Percentiles rank a stretch among this genome's conserved stretches.
Conservation (phyloP, 2,113 vertebrate genomes). For the Pogonocichla stellata region DNA sequence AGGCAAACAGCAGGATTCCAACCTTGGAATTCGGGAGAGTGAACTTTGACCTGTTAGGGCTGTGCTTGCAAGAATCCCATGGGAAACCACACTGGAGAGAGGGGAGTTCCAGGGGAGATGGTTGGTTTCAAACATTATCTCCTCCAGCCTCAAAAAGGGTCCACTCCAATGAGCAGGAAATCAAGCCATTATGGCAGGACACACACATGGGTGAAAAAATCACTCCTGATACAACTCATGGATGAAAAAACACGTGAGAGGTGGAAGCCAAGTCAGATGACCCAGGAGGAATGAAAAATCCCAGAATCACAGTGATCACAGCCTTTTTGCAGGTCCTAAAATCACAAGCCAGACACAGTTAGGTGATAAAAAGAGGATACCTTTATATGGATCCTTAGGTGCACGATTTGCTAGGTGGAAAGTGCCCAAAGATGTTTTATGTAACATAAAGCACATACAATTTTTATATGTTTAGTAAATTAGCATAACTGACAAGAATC, state of each 20-base stretch:
- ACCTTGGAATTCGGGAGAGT: background rate
- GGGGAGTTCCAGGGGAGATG: background rate
- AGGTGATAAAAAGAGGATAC: background rate
- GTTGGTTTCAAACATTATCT: background rate
- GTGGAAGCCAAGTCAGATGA: background rate
- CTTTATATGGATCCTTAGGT: background rate
- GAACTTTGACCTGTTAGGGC: background rate
- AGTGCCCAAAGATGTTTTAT: fast-evolving
- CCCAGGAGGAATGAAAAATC: background rate
- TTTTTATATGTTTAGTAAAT: background rate
- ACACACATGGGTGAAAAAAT: background rate
- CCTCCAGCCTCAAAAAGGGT: background rate
- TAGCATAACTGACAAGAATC: background rate
- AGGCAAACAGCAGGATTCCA: background rate
- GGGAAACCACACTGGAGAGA: background rate
- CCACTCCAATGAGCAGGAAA: background rate
- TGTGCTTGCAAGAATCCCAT: background rate
- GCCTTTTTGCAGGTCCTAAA: background rate
- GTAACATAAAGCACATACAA: fast-evolving
- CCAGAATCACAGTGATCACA: background rate
- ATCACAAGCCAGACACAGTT: background rate
- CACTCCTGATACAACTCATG: background rate
- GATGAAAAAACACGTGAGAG: background rate
- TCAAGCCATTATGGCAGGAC: background rate
- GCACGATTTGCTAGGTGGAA: background rate